Conservation (phyloP, 2,113 vertebrate species). For the Aldabrachelys gigantea region DNA sequence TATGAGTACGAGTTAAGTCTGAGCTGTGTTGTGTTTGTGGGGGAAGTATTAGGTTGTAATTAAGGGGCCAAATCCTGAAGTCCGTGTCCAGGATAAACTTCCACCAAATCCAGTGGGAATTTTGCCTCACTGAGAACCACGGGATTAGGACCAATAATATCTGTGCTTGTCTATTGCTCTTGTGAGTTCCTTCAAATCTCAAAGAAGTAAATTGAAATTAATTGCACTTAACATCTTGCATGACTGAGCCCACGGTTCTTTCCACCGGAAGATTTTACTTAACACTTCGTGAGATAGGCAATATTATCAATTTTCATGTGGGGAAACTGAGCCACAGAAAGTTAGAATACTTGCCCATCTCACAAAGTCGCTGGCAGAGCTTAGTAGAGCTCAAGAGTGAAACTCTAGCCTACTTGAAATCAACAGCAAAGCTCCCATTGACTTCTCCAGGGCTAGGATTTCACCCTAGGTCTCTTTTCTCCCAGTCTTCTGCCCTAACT, state of each 20-base stretch:
- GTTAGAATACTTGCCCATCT: not conserved
- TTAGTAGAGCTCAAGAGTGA: not conserved
- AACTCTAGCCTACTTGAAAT: not conserved
- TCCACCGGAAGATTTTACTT: not conserved
- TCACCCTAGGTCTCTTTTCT: not conserved
- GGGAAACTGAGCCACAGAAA: not conserved
- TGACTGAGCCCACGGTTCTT: not conserved
- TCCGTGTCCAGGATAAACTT: not conserved
- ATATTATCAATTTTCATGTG: not conserved
- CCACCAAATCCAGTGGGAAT: rapidly evolving
- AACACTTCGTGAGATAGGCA: not conserved
- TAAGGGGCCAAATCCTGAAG: not conserved
- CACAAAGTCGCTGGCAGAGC: not conserved
- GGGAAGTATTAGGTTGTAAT: not conserved
- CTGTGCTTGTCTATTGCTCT: not conserved
- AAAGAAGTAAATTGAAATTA: not conserved
- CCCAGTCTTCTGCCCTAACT: not conserved
- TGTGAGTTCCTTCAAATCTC: not conserved
- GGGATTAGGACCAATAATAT: rapidly evolving
- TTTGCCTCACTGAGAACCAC: not conserved
- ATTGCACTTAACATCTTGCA: not conserved
- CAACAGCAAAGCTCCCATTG: not conserved
- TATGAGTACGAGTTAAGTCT: not conserved
- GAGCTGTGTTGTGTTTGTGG: not conserved
- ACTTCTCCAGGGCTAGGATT: not conserved